Conservation (phyloP, 2,113 vertebrate genomes). For the Azemiops feae region DNA sequence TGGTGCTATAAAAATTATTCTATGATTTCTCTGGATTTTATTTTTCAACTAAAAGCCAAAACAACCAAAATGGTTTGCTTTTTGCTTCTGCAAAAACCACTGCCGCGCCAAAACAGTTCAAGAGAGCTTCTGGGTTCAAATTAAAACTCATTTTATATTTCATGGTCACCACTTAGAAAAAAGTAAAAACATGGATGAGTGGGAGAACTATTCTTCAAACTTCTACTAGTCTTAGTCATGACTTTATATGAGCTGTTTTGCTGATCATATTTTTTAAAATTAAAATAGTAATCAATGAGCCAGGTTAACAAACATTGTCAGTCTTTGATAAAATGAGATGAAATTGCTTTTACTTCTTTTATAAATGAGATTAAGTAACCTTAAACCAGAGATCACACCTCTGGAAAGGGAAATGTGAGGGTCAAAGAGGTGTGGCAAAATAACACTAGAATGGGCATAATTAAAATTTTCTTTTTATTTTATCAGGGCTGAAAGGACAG, state of each 20-base stretch:
- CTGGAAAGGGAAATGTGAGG: neutral
- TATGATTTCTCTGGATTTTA: neutral
- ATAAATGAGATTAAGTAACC: neutral
- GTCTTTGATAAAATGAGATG: neutral
- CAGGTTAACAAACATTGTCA: neutral
- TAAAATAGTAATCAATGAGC: neutral
- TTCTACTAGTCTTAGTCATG: neutral
- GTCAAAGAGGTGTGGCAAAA: neutral
- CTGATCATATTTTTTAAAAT: neutral
- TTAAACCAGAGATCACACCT: neutral
- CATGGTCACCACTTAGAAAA: neutral
- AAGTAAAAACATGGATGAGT: neutral
- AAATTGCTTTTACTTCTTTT: neutral
- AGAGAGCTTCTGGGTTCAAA: neutral
- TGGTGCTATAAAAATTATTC: neutral
- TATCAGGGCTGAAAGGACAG: neutral
- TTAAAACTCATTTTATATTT: neutral
- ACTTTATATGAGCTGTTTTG: neutral
- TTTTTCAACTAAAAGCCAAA: neutral
- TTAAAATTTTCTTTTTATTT: neutral
- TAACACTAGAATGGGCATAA: neutral
- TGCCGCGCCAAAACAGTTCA: neutral
- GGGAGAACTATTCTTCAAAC: neutral
- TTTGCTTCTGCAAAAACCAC: neutral
- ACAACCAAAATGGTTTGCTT: neutral